Evolutionary conservation across 2,888 invertebrate genomes (phyloP).

Genomic region (Orgyia antiqua): DNA sequence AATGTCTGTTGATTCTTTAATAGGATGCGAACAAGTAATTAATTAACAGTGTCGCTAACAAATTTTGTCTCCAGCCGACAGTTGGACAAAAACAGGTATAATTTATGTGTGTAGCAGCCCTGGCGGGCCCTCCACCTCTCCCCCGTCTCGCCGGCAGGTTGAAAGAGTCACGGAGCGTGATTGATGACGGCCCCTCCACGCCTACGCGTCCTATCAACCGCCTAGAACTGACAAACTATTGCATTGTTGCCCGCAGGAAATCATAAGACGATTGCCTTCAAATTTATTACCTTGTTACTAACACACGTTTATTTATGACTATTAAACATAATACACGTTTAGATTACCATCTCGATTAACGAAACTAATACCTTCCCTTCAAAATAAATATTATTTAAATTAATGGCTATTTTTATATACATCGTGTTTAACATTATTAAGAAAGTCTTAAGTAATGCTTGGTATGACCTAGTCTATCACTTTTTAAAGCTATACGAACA

Average conservation of each 20-base stretch:
- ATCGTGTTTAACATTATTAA: no score
- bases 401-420: no score
- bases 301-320: slow-evolving; percentile 30
- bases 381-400: no score
- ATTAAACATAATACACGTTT: slow-evolving; percentile 27
- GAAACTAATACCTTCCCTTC: slow-evolving; percentile 30
- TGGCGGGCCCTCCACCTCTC: slow-evolving; percentile 30
- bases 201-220: slow-evolving; percentile 61
- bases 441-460: no score
- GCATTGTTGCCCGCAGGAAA: slow-evolving; percentile 54
- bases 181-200: slow-evolving; percentile 63
- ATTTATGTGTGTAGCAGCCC: slow-evolving; percentile 65
- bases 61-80: slow-evolving; percentile 64
- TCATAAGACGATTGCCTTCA: slow-evolving; percentile 52
- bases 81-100: slow-evolving; percentile 60
- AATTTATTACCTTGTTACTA: slow-evolving; percentile 50
- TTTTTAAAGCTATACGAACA: slow-evolving; percentile 34
- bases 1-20: slow-evolving; percentile 29
- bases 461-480: slow-evolving; percentile 23
- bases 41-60: slow-evolving; percentile 67
- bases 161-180: slow-evolving; percentile 74
- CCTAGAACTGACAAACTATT: slow-evolving; percentile 69
- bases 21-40: slow-evolving; percentile 48
- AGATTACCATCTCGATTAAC: slow-evolving; percentile 30
- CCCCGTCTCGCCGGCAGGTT: slow-evolving; percentile 56